Evolutionary conservation across 2,113 vertebrate genomes (phyloP).

Genomic region (Suricata suricatta): DNA sequence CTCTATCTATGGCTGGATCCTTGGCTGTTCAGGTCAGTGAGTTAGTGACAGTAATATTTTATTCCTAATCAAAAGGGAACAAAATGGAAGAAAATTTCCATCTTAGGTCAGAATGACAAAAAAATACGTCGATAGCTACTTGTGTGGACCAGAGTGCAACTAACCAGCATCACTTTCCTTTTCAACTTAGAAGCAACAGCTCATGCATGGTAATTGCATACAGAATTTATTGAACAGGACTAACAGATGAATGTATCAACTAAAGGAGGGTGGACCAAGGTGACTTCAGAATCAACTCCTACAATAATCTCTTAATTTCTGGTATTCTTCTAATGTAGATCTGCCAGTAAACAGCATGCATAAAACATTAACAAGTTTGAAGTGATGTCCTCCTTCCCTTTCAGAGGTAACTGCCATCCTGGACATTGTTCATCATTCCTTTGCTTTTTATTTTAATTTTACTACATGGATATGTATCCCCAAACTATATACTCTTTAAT

Average conservation of each 20-base stretch:
- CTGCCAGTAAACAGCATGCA: not conserved
- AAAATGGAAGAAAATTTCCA: not conserved
- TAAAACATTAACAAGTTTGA: not conserved
- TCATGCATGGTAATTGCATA: not conserved
- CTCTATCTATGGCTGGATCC: not conserved
- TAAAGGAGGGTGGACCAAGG: not conserved
- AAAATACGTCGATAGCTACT: not conserved
- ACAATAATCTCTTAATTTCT: not conserved
- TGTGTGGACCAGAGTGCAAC: not conserved
- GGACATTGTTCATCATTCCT: not conserved
- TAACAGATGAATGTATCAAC: not conserved
- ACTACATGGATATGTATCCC: not conserved
- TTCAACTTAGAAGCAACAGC: not conserved
- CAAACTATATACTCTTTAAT: not conserved
- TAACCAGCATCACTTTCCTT: not conserved
- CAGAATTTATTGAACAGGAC: not conserved
- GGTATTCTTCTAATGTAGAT: not conserved
- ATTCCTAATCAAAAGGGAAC: not conserved
- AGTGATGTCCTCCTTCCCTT: not conserved
- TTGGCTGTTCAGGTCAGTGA: not conserved
- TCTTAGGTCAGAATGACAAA: not conserved
- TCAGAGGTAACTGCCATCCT: not conserved
- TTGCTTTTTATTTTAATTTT: conserved; percentile 10
- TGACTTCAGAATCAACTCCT: not conserved
- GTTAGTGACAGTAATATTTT: not conserved